Conservation (phyloP, 2,888 invertebrate genomes). For the Embidobia sp. region DNA sequence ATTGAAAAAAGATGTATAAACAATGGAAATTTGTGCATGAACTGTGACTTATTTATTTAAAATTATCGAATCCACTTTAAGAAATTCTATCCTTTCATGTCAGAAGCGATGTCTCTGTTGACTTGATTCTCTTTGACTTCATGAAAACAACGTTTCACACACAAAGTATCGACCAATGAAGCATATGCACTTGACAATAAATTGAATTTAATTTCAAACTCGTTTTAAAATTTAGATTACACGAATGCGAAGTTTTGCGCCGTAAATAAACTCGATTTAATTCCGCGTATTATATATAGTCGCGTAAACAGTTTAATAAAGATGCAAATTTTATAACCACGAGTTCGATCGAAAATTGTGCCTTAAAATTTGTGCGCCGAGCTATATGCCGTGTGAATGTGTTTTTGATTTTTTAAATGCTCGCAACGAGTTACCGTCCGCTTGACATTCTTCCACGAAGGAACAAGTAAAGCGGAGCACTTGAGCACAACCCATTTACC, state of each 20-base stretch:
- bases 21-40: no score
- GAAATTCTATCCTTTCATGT: neutral
- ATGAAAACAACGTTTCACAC: neutral
- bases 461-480: conserved; percentile 35
- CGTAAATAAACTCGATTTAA: neutral
- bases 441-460: conserved; percentile 19
- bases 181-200: neutral
- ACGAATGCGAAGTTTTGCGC: no score
- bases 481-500: conserved; percentile 32
- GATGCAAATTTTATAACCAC: conserved; percentile 10
- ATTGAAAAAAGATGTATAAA: no score
- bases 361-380: neutral
- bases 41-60: no score
- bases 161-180: neutral
- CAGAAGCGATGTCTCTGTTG: neutral
- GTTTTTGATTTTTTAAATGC: conserved; percentile 28
- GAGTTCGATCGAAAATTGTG: conserved; percentile 6
- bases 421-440: conserved; percentile 15
- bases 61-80: neutral
- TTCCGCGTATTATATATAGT: neutral
- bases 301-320: conserved; percentile 16
- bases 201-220: conserved; percentile 8
- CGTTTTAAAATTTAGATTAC: neutral
- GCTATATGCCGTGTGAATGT: neutral
- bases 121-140: neutral